Conservation (phyloP, 2,888 invertebrate genomes). For the Exephanes ischioxanthus region DNA sequence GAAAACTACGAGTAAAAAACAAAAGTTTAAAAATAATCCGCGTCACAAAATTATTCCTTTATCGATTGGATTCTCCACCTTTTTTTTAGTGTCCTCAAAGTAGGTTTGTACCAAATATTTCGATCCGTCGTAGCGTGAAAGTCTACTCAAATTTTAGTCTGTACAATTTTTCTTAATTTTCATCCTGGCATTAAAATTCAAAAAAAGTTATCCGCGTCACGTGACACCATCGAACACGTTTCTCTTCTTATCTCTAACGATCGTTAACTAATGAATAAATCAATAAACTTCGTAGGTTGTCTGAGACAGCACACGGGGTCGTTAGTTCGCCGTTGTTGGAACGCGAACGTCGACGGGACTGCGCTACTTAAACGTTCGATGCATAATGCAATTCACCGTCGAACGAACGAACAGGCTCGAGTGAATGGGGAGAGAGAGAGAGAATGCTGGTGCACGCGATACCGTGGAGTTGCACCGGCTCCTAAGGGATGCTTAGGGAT, state of each 20-base stretch:
- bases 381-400: constrained; percentile 65
- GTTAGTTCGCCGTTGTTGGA: constrained; percentile 31
- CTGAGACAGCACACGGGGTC: constrained; percentile 11
- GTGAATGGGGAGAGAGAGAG: neutral
- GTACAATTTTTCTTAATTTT: neutral
- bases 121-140: too few relatives aligned
- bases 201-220: neutral
- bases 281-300: constrained; percentile 18
- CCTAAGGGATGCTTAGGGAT: constrained; percentile 64
- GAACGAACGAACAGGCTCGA: constrained; percentile 47
- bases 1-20: too few relatives aligned
- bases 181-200: neutral
- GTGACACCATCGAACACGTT: neutral
- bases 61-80: too few relatives aligned
- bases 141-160: neutral
- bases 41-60: too few relatives aligned
- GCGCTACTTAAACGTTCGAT: constrained; percentile 67
- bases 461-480: constrained; percentile 45
- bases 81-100: too few relatives aligned
- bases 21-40: too few relatives aligned
- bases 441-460: constrained; percentile 11
- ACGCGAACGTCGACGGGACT: constrained; percentile 53
- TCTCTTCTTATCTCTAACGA: neutral
- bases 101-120: too few relatives aligned
- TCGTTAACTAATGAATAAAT: constrained; percentile 34